Conservation (phyloP, 2,113 vertebrate genomes). For the Brevimyrus niger region DNA sequence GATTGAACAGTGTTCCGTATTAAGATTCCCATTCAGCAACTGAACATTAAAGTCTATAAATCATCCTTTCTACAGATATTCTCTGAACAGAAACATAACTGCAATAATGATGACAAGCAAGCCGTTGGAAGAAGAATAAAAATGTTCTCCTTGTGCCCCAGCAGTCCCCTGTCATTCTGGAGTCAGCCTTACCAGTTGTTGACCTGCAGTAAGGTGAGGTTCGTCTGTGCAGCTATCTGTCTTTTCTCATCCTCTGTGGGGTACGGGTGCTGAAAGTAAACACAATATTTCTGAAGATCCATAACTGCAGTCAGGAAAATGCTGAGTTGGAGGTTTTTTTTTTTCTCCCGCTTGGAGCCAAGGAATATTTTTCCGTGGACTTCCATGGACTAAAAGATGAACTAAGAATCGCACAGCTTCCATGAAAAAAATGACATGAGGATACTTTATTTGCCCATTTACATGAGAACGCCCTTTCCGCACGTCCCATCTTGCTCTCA, state of each 20-base stretch:
- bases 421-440: background rate
- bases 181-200: constrained; percentile 89
- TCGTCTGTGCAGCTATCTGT: constrained; percentile 94
- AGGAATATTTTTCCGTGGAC: background rate
- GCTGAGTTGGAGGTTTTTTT: background rate
- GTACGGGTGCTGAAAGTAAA: constrained; percentile 80
- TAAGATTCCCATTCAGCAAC: background rate
- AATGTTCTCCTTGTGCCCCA: background rate
- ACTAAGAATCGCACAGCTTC: background rate
- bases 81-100: background rate
- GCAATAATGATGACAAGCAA: background rate
- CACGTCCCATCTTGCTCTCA: background rate
- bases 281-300: background rate
- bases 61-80: background rate
- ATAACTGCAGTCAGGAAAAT: background rate
- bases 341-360: background rate
- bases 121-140: background rate
- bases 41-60: background rate
- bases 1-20: background rate
- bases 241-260: constrained; percentile 97
- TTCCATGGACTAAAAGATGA: background rate
- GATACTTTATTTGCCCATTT: background rate
- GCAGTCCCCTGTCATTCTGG: background rate
- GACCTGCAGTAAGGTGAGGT: constrained; percentile 94
- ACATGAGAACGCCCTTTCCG: background rate